Evolutionary conservation across 53 echinoderm and acorn worm species (phyloP).

Genomic region (Paelopatides confundens): DNA sequence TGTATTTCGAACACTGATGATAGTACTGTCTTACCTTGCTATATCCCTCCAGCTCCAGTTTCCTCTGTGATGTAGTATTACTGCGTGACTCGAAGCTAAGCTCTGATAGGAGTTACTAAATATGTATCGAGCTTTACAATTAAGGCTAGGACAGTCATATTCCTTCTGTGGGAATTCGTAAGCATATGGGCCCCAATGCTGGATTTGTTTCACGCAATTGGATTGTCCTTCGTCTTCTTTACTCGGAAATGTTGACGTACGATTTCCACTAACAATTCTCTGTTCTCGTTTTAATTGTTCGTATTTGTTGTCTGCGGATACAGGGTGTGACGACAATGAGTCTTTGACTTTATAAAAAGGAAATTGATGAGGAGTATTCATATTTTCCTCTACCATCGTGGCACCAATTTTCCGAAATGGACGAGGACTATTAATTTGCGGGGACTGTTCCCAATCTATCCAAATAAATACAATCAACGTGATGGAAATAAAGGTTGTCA

Average conservation of each 20-base stretch:
- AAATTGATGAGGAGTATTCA: too few relatives aligned
- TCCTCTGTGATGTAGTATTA: background rate
- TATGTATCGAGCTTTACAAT: conserved; percentile 1
- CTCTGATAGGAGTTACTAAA: conserved; percentile 1
- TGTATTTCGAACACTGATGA: too few relatives aligned
- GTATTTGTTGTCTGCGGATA: too few relatives aligned
- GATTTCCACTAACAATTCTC: too few relatives aligned
- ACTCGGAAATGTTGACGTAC: background rate
- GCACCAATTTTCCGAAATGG: background rate
- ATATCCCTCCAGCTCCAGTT: background rate
- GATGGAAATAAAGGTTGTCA: background rate
- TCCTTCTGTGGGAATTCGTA: background rate
- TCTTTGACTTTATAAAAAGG: too few relatives aligned
- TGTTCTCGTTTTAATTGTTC: too few relatives aligned
- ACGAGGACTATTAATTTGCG: background rate
- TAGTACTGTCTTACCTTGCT: background rate
- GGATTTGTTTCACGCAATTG: conserved; percentile 8
- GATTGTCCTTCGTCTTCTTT: background rate
- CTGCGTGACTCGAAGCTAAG: background rate
- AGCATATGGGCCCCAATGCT: background rate
- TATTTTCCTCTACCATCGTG: background rate
- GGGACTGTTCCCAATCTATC: background rate
- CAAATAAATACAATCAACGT: background rate
- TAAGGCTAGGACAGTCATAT: background rate
- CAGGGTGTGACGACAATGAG: too few relatives aligned